Evolutionary conservation across 2,888 invertebrate species (phyloP), one percentile per base, ranked within the genome.

Genomic region (Matsumyia berberina): DNA sequence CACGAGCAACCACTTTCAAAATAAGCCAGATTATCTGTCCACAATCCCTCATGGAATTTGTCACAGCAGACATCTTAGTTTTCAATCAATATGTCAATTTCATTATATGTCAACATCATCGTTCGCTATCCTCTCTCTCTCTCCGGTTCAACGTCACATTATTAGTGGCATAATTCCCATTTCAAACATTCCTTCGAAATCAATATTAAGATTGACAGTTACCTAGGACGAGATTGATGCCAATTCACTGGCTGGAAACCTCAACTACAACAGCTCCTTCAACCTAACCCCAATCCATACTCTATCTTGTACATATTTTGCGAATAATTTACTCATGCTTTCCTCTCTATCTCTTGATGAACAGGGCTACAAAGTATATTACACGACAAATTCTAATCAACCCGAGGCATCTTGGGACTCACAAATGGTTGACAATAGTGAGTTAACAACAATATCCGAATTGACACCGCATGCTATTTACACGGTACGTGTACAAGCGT

Each of bases 351-450:
- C 37, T 81, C 70, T 62, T 31, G 2, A 11, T 60, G 8, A 7
- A 5, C 93, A 98, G 98, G 98, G 97, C 87, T 99, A 99, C 93
- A 98, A 98, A 93, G 97, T 99, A 86, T 98, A 97, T 93, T 99
- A 98, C 93, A 98, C 98, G 5, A 96, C 96, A 87, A 96, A 97
- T 89, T 95, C 98, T 19, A 95, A 96, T 87, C 95, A 96, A 87
- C 95, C 95, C 8, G 94, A 98, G 92, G 95, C 96, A 80, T 96
- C 96, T 37, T 99, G 99, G 99, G 95, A 96, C 89, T 96, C 97
- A 4, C 97, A 97, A 92, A 96, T 96, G 93, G 97, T 98, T 90
- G 97, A 98, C 92, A 97, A 96, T 92, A 97, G 96, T 91, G 96
- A 96, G 90, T 92, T 98, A 90, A 97, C 98, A 70, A 98, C 98